Percentiles rank a stretch among this genome's conserved stretches.
Evolutionary conservation across 2,888 invertebrate species (phyloP).

Genomic region (Thecophora atra): DNA sequence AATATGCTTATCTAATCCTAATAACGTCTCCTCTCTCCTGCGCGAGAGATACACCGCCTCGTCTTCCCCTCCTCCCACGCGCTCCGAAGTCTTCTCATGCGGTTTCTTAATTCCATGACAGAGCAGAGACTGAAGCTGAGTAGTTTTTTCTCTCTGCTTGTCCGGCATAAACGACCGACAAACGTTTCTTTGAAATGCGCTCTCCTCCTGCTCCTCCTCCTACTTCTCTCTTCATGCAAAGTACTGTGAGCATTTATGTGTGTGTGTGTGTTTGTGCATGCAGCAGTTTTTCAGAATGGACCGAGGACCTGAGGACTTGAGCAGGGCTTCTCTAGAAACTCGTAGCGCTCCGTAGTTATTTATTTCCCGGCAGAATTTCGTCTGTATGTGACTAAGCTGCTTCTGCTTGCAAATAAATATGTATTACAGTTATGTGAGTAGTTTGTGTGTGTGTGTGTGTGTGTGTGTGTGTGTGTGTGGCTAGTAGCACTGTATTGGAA

Average conservation of each 20-base stretch:
- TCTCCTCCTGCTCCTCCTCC: not conserved
- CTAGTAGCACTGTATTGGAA: conserved; percentile 28
- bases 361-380: conserved; percentile 38
- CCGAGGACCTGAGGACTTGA: conserved; percentile 31
- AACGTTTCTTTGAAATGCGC: conserved; percentile 24
- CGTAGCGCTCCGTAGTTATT: conserved; percentile 38
- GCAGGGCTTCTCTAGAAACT: conserved; percentile 16
- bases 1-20: conserved; percentile 39
- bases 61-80: not conserved
- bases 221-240: not conserved
- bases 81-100: conserved; percentile 5
- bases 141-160: not conserved
- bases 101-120: conserved; percentile 29
- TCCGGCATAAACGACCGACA: conserved; percentile 17
- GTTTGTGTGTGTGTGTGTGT: conserved; percentile 29
- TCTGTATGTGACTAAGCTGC: not conserved
- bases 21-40: conserved; percentile 29
- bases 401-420: no score
- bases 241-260: no score
- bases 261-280: not conserved
- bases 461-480: conserved; percentile 28
- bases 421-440: conserved; percentile 19
- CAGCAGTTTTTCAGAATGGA: not conserved
- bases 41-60: no score
- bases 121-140: not conserved